Conservation (phyloP, 2,888 invertebrate species). For the Eledona agricola region DNA sequence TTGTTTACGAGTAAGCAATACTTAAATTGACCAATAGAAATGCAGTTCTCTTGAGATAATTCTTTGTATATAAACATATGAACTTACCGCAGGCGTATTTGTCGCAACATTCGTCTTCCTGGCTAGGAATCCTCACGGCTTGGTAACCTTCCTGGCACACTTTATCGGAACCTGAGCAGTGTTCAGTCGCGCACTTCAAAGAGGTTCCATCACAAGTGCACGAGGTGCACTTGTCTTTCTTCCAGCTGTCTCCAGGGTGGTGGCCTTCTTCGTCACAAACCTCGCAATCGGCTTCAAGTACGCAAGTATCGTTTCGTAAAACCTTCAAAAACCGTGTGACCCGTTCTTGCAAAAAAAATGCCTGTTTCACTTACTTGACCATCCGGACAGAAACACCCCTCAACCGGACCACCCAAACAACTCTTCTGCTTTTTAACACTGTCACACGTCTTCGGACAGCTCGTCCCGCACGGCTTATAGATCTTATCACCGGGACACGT, state of each 20-base stretch:
- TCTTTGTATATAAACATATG: no score
- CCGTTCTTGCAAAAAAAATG: background rate
- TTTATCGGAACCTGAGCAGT: conserved; percentile 66
- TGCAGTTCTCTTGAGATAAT: no score
- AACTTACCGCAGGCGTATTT: conserved; percentile 73
- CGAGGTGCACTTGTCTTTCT: conserved; percentile 75
- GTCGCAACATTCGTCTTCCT: conserved; percentile 73
- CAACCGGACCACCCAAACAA: conserved; percentile 62
- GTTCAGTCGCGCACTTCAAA: conserved; percentile 71
- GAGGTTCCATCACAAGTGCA: conserved; percentile 74
- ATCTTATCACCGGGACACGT: conserved; percentile 66
- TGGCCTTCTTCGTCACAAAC: conserved; percentile 80
- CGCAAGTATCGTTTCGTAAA: conserved; percentile 76
- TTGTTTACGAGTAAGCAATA: no score
- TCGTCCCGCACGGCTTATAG: conserved; percentile 68
- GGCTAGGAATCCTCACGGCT: conserved; percentile 65
- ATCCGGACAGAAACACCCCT: conserved; percentile 87
- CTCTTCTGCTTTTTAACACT: conserved; percentile 62
- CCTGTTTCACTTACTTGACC: conserved; percentile 67
- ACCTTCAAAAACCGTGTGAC: conserved; percentile 67
- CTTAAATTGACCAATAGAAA: no score
- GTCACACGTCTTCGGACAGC: conserved; percentile 74
- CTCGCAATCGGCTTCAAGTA: conserved; percentile 72
- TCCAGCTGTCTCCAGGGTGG: conserved; percentile 74
- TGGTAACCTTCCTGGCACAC: conserved; percentile 70